Evolutionary conservation across 1,140 invertebrate genomes (phyloP).

Genomic region (Drosophila rhopaloa): DNA sequence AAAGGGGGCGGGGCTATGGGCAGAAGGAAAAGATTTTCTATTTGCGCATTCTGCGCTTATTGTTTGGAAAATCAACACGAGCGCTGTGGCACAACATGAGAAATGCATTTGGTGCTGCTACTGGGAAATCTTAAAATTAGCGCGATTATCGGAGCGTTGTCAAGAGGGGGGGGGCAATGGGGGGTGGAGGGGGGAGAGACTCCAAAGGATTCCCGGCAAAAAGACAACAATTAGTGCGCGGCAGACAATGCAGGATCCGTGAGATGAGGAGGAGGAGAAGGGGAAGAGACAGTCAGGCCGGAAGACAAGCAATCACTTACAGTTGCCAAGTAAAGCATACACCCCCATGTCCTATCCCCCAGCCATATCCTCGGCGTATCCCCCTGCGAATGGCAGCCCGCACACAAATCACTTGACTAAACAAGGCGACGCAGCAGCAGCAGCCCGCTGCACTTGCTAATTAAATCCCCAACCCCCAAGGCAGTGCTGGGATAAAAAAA

Average conservation of each 20-base stretch:
- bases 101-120: constrained; percentile 73
- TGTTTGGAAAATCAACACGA: constrained; percentile 81
- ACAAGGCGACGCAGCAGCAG: constrained; percentile 69
- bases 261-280: neutral
- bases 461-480: constrained; percentile 76
- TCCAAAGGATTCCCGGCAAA: constrained; percentile 35
- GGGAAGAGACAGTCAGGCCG: constrained; percentile 27
- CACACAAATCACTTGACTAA: constrained; percentile 81
- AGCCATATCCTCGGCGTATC: constrained; percentile 2
- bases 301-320: constrained; percentile 81
- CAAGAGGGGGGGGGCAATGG: constrained; percentile 46
- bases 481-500: constrained; percentile 5
- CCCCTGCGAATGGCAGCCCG: constrained; percentile 39
- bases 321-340: constrained; percentile 50
- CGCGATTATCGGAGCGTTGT: constrained; percentile 83
- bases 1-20: constrained; percentile 16
- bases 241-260: constrained; percentile 46
- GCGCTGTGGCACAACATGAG: constrained; percentile 50
- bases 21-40: constrained; percentile 63
- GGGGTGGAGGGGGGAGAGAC: constrained; percentile 4
- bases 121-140: constrained; percentile 84
- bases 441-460: constrained; percentile 78
- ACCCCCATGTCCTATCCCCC: neutral
- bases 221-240: constrained; percentile 64
- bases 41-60: constrained; percentile 80